Conservation (phyloP, 2,888 invertebrate species). For the Synanthedon formicaeformis region DNA sequence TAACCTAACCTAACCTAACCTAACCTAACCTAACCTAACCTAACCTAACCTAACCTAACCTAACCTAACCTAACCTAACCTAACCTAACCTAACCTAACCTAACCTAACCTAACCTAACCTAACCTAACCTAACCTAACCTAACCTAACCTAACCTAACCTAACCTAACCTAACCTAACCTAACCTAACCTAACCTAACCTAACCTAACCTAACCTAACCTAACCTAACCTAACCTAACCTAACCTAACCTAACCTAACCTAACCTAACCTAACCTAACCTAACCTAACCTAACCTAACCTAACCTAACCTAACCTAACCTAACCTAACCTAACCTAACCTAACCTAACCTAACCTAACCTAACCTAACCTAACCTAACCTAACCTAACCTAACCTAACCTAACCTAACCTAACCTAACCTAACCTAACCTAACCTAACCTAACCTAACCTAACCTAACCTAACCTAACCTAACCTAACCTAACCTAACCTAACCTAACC, state of each 20-base stretch:
- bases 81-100: not conserved
- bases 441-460: not conserved
- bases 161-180: not conserved
- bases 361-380: not conserved
- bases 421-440: not conserved
- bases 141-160: not conserved
- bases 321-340: not conserved
- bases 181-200: not conserved
- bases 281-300: not conserved
- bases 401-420: not conserved
- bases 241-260: not conserved
- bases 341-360: not conserved
- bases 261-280: not conserved
- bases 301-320: not conserved
- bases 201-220: not conserved
- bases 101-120: not conserved
- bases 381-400: not conserved
- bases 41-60: not conserved
- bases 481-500: not conserved
- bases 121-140: not conserved
- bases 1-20: not conserved
- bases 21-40: not conserved
- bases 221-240: not conserved
- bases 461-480: not conserved
- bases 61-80: not conserved